Percentiles rank a stretch among this genome's conserved stretches.
phyloP scores from a whole-genome alignment of 2,113 vertebrate genomes.

The Alces alces region DNA sequence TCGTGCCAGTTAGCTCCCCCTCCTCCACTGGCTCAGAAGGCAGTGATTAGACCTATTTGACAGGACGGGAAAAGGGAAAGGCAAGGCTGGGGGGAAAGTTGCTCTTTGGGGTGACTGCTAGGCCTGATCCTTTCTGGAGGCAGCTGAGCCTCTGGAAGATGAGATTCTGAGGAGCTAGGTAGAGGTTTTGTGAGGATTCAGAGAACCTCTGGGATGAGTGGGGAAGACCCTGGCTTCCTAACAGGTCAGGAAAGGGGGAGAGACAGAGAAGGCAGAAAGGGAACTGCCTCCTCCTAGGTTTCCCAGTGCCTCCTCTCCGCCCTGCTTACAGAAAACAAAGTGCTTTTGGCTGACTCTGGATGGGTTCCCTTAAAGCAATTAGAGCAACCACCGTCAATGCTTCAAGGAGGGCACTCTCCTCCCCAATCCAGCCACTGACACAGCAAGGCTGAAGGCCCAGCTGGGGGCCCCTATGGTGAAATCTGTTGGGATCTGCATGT shows the following conservation, averaged over 20 bases:
- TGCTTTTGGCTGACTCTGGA: conserved; percentile 49
- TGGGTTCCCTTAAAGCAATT: conserved; percentile 66
- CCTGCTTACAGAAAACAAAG: conserved; percentile 66
- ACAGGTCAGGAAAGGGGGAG: not conserved
- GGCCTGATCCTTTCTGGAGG: not conserved
- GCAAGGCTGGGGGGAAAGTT: not conserved
- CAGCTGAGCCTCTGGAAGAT: not conserved
- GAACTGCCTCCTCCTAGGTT: not conserved
- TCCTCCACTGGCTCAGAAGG: not conserved
- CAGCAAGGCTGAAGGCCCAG: not conserved
- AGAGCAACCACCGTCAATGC: conserved; percentile 59
- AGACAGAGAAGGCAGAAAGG: not conserved
- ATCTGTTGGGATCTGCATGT: not conserved
- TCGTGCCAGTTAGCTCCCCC: not conserved
- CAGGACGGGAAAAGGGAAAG: not conserved
- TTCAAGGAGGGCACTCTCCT: not conserved
- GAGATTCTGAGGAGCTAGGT: not conserved
- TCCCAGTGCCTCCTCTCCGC: conserved; percentile 44
- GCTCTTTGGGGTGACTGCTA: not conserved
- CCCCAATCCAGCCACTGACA: not conserved
- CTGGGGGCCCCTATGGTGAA: not conserved
- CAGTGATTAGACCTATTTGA: not conserved
- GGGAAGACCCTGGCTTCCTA: not conserved
- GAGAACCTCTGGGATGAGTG: not conserved
- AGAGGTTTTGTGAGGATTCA: not conserved